These are phyloP conservation scores for Chouioia cunea DNA, from an alignment of 2,888 invertebrate species.

Conservation along the genomic window DNA sequence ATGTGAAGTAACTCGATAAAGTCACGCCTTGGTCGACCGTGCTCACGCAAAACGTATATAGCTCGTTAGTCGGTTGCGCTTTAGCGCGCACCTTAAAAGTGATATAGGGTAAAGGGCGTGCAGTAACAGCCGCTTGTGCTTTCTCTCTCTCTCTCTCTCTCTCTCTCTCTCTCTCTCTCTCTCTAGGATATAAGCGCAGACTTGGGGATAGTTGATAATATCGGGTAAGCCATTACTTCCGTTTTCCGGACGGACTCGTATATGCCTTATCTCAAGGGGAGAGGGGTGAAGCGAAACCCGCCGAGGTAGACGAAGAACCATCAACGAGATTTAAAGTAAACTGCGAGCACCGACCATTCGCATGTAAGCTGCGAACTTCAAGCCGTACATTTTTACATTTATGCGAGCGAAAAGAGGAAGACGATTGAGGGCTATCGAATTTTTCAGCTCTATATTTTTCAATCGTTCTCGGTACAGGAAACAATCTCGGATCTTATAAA, in stretches of 20 bases:
- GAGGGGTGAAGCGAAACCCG: conserved; percentile 45
- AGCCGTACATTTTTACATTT: too few species aligned
- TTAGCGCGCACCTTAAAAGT: conserved; percentile 52
- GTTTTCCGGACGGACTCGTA: conserved; percentile 57
- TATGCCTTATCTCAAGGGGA: not conserved
- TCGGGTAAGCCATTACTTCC: conserved; percentile 65
- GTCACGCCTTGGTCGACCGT: conserved; percentile 16
- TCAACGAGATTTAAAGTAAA: conserved; percentile 61
- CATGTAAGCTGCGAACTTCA: too few species aligned
- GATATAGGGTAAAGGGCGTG: conserved; percentile 53
- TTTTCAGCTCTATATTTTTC: too few species aligned
- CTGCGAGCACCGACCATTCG: conserved; percentile 47
- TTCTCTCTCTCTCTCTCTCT: not conserved
- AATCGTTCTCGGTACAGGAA: too few species aligned
- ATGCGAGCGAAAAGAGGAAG: too few species aligned
- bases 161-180: not conserved
- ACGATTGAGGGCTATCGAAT: too few species aligned
- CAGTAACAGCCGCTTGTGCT: conserved; percentile 38
- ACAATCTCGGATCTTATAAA: too few species aligned
- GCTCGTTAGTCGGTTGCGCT: conserved; percentile 26
- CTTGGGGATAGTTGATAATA: conserved; percentile 59
- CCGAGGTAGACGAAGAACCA: conserved; percentile 56
- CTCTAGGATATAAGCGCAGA: not conserved
- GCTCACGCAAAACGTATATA: conserved; percentile 3
- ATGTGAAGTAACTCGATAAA: conserved; percentile 24